phyloP scores from a whole-genome alignment of 1,140 invertebrate species.

The Anastrepha ludens region DNA sequence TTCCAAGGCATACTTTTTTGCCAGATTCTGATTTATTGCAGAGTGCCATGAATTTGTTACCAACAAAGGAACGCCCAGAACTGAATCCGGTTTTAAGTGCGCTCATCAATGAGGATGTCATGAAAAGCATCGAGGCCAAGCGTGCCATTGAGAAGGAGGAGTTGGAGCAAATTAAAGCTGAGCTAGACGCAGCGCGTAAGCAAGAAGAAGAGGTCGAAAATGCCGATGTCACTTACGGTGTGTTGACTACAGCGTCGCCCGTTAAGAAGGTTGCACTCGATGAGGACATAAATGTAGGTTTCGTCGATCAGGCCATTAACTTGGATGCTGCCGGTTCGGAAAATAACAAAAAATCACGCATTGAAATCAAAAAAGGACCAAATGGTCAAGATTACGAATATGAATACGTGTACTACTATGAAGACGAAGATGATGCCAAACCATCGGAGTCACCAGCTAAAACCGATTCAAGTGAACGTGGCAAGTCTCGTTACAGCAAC shows the following conservation, averaged over 20 bases:
- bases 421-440: slow-evolving; percentile 83
- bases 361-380: slow-evolving; percentile 90
- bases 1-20: slow-evolving; percentile 54
- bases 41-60: slow-evolving; percentile 68
- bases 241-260: slow-evolving; percentile 56
- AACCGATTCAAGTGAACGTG: slow-evolving; percentile 62
- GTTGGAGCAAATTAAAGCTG: slow-evolving; percentile 66
- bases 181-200: slow-evolving; percentile 62
- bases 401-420: slow-evolving; percentile 93
- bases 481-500: slow-evolving; percentile 81
- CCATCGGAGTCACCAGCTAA: slow-evolving; percentile 59
- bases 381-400: slow-evolving; percentile 93
- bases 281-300: slow-evolving; percentile 64
- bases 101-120: slow-evolving; percentile 73
- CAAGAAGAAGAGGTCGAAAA: slow-evolving; percentile 54
- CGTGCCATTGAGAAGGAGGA: slow-evolving; percentile 71
- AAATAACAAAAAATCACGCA: slow-evolving; percentile 78
- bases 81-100: slow-evolving; percentile 71
- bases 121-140: slow-evolving; percentile 73
- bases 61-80: slow-evolving; percentile 72
- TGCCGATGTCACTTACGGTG: slow-evolving; percentile 26
- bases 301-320: slow-evolving; percentile 68
- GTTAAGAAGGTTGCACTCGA: slow-evolving; percentile 61
- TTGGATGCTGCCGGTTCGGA: slow-evolving; percentile 70
- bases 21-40: slow-evolving; percentile 46